phyloP scores from a whole-genome alignment of 2,113 vertebrate species.

The Gymnarchus niloticus region DNA sequence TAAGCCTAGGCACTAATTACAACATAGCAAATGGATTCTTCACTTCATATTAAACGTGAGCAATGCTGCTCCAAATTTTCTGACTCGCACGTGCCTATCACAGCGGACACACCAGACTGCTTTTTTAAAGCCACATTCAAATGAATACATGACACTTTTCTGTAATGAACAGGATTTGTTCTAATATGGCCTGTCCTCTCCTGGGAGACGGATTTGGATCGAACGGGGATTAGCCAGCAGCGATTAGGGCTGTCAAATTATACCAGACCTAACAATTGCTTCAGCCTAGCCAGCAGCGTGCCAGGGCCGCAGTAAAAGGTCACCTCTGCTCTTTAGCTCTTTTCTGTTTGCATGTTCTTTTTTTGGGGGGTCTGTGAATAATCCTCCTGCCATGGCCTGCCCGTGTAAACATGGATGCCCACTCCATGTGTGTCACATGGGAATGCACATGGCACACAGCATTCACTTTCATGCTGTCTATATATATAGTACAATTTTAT shows the following conservation, averaged over 20 bases:
- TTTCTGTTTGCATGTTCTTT: not conserved
- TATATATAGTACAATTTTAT: too few relatives aligned
- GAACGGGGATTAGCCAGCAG: conserved; percentile 35
- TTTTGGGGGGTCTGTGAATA: not conserved
- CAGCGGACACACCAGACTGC: not conserved
- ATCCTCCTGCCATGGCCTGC: not conserved
- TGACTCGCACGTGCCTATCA: not conserved
- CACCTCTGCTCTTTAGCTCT: not conserved
- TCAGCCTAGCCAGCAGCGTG: conserved; percentile 29
- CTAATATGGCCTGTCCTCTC: not conserved
- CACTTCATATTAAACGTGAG: not conserved
- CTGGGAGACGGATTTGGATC: conserved; percentile 25
- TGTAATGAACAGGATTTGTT: not conserved
- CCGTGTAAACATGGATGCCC: not conserved
- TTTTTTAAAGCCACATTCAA: not conserved
- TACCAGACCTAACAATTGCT: conserved; percentile 46
- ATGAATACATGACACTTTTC: not conserved
- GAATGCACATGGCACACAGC: not conserved
- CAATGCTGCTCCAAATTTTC: not conserved
- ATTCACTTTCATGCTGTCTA: not conserved
- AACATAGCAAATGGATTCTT: not conserved
- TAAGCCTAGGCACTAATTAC: too few relatives aligned
- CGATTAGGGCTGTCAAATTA: conserved; percentile 54
- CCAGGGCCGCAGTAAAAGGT: not conserved
- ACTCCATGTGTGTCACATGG: not conserved